Evolutionary conservation across 2,797 vertebrate species (phyloP), one percentile per base, ranked within the genome.

Genomic region (Valencia hispanica): DNA sequence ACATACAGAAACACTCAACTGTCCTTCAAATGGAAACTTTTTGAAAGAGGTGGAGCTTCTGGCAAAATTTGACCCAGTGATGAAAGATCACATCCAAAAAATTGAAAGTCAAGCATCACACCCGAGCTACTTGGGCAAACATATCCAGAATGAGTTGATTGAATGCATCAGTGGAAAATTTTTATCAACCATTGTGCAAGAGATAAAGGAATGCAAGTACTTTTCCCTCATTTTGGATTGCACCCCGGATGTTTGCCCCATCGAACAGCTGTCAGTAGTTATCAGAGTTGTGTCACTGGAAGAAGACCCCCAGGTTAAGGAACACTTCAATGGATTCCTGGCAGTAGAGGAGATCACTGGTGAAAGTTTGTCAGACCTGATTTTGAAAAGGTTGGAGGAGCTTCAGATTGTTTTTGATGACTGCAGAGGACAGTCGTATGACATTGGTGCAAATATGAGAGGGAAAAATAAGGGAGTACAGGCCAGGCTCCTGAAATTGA

Each of bases 201-300:
- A 79, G 32, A 74, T 74, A 11, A 74, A 74, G 32, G 36, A 3
- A n/a, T 39, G 6, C 43, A n/a, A 53, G 45, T 68, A 48, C 80
- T 82, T 72, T n/a, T 79, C 70, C 0, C 43, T 77, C 11, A 79
- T 79, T 79, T 71, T 71, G 14, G 73, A 73, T 22, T 70, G 47
- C 55, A 70, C 47, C 4, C 39, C 36, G 43, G 70, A 55, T 36
- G 47, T 65, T 55, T 79, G 86, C 53, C 66, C 74, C 69, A 63
- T 47, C n/a, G 61, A 55, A 77, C 34, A 73, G 39, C 14, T 77
- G 55, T 77, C 80, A 72, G 78, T 81, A 57, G 75, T 76, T 14
- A 80, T 87, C 34, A 7, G 45, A 69, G 57, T 73, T 4, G 48
- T 83, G 65, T 80, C 70, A 80, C 68, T 81, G 22, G 41, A 27